Conservation (phyloP, 2,888 invertebrate species). For the Tetramorium bicarinatum region DNA sequence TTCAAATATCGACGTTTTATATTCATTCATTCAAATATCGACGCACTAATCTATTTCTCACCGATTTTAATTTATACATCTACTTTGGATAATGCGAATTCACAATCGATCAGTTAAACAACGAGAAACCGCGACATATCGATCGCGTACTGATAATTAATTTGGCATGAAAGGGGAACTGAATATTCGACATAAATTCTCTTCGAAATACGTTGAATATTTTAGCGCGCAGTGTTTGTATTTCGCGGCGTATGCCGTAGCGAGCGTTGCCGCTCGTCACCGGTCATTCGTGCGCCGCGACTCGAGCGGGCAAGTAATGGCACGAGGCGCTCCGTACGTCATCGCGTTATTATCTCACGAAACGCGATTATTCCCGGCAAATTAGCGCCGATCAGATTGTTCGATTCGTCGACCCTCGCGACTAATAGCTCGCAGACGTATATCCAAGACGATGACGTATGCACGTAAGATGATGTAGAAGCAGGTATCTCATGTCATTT, state of each 20-base stretch:
- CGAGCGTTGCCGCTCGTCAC: neutral
- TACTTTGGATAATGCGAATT: too few species aligned
- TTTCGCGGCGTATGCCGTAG: neutral
- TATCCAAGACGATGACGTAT: neutral
- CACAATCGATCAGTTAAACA: neutral
- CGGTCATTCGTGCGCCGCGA: neutral
- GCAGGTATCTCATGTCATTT: neutral
- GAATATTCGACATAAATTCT: neutral
- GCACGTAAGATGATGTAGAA: neutral
- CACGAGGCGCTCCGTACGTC: neutral
- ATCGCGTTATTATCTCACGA: neutral
- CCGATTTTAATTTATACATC: neutral
- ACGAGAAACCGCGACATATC: neutral
- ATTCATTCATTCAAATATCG: neutral
- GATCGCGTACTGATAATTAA: neutral
- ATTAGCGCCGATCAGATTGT: neutral
- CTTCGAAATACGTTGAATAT: neutral
- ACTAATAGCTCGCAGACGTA: neutral
- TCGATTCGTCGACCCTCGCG: neutral
- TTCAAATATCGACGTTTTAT: neutral
- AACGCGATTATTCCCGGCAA: neutral
- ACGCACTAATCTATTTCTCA: too few species aligned
- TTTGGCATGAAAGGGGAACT: neutral
- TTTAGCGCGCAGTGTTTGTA: neutral
- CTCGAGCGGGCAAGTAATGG: neutral